Evolutionary conservation across 2,113 vertebrate species (phyloP), one percentile per base, ranked within the genome.

Genomic region (Tachysurus fulvidraco): DNA sequence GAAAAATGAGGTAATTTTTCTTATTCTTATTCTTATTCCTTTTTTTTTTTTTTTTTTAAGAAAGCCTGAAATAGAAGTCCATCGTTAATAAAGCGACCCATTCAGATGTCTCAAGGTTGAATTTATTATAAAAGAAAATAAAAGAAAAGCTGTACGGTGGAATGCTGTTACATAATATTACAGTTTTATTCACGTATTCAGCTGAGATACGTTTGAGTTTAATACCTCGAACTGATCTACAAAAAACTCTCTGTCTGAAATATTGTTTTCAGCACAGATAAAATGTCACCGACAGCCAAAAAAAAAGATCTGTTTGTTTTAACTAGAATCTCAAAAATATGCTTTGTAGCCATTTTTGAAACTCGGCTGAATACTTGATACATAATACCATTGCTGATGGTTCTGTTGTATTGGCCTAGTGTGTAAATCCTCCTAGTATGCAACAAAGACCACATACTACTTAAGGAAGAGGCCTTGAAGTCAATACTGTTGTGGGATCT

Each of bases 41-140:
- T 84, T 74, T n/a, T n/a, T n/a, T n/a, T 36, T 41, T 69, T 80
- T 87, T 83, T 87, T 64, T 85, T 74, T 5, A n/a, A 50, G 23
- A 16, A 19, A 21, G 77, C 30, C 52, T 85, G 71, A 80, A 59
- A 85, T 78, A 87, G 60, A 85, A 86, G 80, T 50, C 76, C 84
- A 30, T 78, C 84, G 81, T 86, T 88, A 86, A 84, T 90, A 67
- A 88, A 84, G 81, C 30, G 7, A 9, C 65, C 67, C 52, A 86
- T 88, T 87, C 89, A 86, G 84, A 88, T 60, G 67, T 86, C 88
- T 82, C 81, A 87, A 88, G 83, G 89, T 87, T 90, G 76, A 84
- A 73, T 67, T 54, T 74, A 62, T 83, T 57, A 71, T 73, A 46
- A 69, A 86, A 85, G 19, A 86, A 60, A 82, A 50, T 8, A 23